Conservation (phyloP, 2,113 vertebrate genomes). For the Uropsilus gracilis region DNA sequence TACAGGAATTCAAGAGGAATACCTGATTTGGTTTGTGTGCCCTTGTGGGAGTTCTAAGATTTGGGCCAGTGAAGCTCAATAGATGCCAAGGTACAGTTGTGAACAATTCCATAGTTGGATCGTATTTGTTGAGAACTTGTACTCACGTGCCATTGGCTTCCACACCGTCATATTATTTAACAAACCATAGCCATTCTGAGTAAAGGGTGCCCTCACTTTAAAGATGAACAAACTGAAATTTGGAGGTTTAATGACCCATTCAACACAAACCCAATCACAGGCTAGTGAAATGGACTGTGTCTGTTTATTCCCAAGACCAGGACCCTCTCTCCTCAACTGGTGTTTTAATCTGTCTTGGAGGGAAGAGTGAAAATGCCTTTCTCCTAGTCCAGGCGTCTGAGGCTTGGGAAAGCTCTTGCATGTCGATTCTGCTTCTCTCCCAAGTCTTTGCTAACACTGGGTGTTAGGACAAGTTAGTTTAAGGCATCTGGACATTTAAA, state of each 20-base stretch:
- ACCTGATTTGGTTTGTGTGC: not conserved
- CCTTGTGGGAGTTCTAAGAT: not conserved
- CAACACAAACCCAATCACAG: not conserved
- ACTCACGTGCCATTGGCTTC: not conserved
- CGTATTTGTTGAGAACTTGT: not conserved
- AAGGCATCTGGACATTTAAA: not conserved
- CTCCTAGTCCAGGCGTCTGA: not conserved
- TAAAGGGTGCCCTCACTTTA: not conserved
- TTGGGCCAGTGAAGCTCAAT: not conserved
- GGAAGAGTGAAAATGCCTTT: not conserved
- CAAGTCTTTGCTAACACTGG: not conserved
- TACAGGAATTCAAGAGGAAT: not conserved
- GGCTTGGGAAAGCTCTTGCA: not conserved
- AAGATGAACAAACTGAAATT: not conserved
- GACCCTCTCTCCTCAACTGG: not conserved
- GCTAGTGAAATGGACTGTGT: not conserved
- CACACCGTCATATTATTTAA: not conserved
- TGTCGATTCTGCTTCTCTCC: not conserved
- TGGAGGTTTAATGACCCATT: not conserved
- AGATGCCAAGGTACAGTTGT: not conserved
- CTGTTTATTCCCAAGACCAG: not conserved
- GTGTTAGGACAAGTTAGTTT: not conserved
- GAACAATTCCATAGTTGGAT: not conserved
- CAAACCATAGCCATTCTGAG: not conserved
- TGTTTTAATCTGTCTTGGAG: not conserved